A percentile compares a stretch with the other conserved stretches of the same genome.
Evolutionary conservation across 1,140 invertebrate species (phyloP).

Genomic region (Hyphantria cunea): DNA sequence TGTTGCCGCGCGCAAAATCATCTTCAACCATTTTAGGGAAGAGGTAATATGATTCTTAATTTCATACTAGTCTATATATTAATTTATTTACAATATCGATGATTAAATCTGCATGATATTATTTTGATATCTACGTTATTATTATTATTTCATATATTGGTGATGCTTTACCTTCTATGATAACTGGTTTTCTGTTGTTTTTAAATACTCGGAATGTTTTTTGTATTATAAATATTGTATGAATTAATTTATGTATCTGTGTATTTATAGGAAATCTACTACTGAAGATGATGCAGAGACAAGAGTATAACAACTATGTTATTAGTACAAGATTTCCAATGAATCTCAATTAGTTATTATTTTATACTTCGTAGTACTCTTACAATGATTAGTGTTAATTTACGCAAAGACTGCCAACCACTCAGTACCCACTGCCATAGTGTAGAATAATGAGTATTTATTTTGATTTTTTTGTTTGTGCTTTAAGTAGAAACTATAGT

Average conservation of each 20-base stretch:
- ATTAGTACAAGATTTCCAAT: conserved; percentile 79
- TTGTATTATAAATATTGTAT: conserved; percentile 9
- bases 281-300: conserved; percentile 81
- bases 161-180: too few relatives aligned
- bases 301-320: conserved; percentile 63
- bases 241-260: background rate
- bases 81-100: background rate
- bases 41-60: conserved; percentile 56
- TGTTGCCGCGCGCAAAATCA: conserved; percentile 61
- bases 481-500: conserved; percentile 58
- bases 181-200: too few relatives aligned
- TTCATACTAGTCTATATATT: background rate
- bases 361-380: conserved; percentile 51
- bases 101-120: too few relatives aligned
- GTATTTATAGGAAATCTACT: conserved; percentile 77
- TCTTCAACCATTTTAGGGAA: conserved; percentile 63
- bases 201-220: too few relatives aligned
- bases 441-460: conserved; percentile 59
- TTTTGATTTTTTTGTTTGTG: conserved; percentile 55
- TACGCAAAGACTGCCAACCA: conserved; percentile 68
- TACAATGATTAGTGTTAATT: conserved; percentile 52
- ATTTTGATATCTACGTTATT: too few relatives aligned
- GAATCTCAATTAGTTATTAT: conserved; percentile 77
- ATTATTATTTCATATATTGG: too few relatives aligned
- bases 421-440: conserved; percentile 75